Conservation (phyloP, 2,888 invertebrate species). For the Thumatha senex region DNA sequence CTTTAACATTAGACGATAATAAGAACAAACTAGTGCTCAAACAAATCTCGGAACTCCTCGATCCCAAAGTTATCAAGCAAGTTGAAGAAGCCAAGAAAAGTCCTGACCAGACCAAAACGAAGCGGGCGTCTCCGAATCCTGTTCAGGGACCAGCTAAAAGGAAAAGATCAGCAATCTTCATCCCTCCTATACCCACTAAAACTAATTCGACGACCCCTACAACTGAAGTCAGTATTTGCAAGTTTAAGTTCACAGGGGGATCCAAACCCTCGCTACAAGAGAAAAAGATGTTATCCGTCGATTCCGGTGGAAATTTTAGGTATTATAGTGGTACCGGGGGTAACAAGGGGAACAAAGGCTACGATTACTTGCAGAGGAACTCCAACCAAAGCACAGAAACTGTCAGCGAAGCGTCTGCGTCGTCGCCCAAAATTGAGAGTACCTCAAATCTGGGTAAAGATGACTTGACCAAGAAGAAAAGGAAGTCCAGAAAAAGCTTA, state of each 20-base stretch:
- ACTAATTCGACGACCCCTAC: conserved; percentile 89
- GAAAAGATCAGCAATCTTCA: conserved; percentile 92
- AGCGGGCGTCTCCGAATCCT: conserved; percentile 66
- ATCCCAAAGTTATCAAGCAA: conserved; percentile 71
- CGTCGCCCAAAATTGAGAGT: conserved; percentile 22
- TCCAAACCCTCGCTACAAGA: conserved; percentile 94
- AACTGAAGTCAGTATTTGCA: conserved; percentile 95
- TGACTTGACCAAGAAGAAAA: conserved; percentile 83
- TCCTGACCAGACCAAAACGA: conserved; percentile 71
- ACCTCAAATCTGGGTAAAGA: conserved; percentile 48
- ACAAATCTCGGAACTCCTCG: conserved; percentile 73
- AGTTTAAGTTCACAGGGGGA: conserved; percentile 96
- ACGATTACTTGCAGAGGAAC: conserved; percentile 90
- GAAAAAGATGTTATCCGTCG: conserved; percentile 95
- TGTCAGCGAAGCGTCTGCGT: conserved; percentile 42
- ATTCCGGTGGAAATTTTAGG: conserved; percentile 93
- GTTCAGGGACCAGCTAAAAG: conserved; percentile 83
- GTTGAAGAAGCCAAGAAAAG: conserved; percentile 60
- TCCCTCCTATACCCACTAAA: conserved; percentile 91
- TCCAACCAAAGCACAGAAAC: conserved; percentile 71
- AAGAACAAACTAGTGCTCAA: conserved; percentile 73
- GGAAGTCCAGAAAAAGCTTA: conserved; percentile 91
- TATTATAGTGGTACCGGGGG: conserved; percentile 93
- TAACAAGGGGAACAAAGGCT: conserved; percentile 91
- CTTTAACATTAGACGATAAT: conserved; percentile 66